Percentiles rank a stretch among this genome's conserved stretches.
These are phyloP conservation scores for Agonopterix alstromeriana DNA, from an alignment of 2,888 invertebrate species.

Conservation along the genomic window DNA sequence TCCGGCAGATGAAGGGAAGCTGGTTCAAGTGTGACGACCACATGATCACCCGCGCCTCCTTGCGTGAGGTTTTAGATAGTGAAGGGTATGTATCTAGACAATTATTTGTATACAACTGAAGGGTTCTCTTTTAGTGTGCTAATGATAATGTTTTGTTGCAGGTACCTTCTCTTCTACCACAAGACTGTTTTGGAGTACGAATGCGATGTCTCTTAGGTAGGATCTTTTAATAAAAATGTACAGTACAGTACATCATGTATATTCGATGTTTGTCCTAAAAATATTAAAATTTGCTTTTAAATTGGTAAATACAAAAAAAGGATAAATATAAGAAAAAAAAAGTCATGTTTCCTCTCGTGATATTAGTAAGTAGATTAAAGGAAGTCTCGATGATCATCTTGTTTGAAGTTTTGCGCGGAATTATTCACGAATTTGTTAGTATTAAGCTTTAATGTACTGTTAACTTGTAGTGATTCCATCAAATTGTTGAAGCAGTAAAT, in stretches of 20 bases:
- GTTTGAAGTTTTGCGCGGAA: constrained; percentile 40
- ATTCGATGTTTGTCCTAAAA: constrained; percentile 8
- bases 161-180: constrained; percentile 97
- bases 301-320: constrained; percentile 12
- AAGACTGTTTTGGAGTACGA: constrained; percentile 95
- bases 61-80: constrained; percentile 94
- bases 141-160: constrained; percentile 61
- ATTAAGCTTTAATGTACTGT: constrained; percentile 53
- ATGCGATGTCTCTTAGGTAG: constrained; percentile 28
- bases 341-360: constrained; percentile 59
- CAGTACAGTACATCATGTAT: constrained; percentile 8
- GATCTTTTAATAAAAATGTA: background rate
- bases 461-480: constrained; percentile 2
- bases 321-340: constrained; percentile 20
- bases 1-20: constrained; percentile 92
- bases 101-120: background rate
- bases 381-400: constrained; percentile 27
- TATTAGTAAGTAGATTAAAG: constrained; percentile 59
- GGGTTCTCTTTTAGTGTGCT: background rate
- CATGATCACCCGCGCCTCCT: constrained; percentile 90
- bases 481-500: background rate
- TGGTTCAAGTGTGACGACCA: constrained; percentile 99
- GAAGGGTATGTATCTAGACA: constrained; percentile 82
- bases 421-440: constrained; percentile 62
- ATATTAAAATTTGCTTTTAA: constrained; percentile 12